These are phyloP conservation scores for Morone saxatilis DNA, from an alignment of 2,113 vertebrate species.

Conservation along the genomic window DNA sequence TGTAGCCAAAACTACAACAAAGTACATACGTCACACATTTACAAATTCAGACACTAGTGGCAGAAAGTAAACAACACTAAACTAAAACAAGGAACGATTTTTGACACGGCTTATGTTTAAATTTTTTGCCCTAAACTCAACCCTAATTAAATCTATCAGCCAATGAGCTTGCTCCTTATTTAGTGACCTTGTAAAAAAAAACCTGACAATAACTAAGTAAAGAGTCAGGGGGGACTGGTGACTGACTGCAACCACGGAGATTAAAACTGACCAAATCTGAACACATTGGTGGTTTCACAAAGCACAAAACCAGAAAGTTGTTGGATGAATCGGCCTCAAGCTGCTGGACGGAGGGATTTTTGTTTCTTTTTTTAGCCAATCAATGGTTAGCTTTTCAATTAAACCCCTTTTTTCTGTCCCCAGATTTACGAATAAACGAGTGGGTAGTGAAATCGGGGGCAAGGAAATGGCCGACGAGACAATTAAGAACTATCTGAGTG, in stretches of 20 bases:
- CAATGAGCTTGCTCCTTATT: slow-evolving; percentile 10
- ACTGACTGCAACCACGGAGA: slow-evolving; percentile 17
- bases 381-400: slow-evolving; percentile 16
- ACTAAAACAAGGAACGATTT: not conserved
- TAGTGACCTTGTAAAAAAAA: not conserved
- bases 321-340: slow-evolving; percentile 9
- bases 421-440: not conserved
- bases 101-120: not conserved
- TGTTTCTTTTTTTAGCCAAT: slow-evolving; percentile 1
- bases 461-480: not conserved
- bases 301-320: slow-evolving; percentile 46
- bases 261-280: slow-evolving; percentile 3
- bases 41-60: not conserved
- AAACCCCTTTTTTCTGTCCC: not conserved
- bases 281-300: slow-evolving; percentile 28
- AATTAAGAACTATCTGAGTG: not conserved
- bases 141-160: not conserved
- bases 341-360: not conserved
- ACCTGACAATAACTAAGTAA: not conserved
- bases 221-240: not conserved
- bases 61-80: not conserved
- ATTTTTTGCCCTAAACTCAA: not conserved
- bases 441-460: not conserved
- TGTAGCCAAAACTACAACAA: not conserved
- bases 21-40: not conserved